Percentiles rank a stretch among this genome's conserved stretches.
Evolutionary conservation across 2,888 invertebrate genomes (phyloP).

Genomic region (Therioaphis trifolii): DNA sequence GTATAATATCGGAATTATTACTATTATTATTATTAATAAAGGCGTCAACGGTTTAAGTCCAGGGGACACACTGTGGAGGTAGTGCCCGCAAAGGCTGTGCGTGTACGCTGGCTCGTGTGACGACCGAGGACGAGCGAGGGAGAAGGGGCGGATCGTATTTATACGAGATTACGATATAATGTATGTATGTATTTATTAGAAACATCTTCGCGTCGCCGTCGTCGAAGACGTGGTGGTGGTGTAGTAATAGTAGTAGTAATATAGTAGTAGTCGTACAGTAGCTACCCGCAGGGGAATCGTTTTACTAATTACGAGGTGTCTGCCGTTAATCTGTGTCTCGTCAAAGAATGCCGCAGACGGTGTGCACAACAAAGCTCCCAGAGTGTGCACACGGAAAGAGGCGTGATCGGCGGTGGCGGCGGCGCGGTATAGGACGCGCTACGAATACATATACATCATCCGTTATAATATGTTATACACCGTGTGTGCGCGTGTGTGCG

Average conservation of each 20-base stretch:
- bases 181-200: no score
- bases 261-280: neutral
- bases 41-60: conserved; percentile 39
- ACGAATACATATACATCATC: no score
- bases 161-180: conserved; percentile 41
- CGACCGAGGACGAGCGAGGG: no score
- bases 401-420: neutral
- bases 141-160: no score
- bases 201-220: neutral
- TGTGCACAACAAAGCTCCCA: conserved; percentile 27
- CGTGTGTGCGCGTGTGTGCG: neutral
- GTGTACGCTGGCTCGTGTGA: neutral
- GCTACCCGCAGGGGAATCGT: conserved; percentile 21
- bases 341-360: conserved; percentile 20
- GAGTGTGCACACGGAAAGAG: neutral
- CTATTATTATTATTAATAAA: no score
- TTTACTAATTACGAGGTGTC: conserved; percentile 48
- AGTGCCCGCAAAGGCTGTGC: conserved; percentile 1
- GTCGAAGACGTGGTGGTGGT: no score
- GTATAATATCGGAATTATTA: conserved; percentile 53
- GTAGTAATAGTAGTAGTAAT: no score
- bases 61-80: neutral
- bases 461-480: no score
- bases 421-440: neutral
- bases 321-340: conserved; percentile 40